Base-by-base conservation (phyloP, 1,140 invertebrate genomes). In the Druon quercuslanigerum region DNA sequence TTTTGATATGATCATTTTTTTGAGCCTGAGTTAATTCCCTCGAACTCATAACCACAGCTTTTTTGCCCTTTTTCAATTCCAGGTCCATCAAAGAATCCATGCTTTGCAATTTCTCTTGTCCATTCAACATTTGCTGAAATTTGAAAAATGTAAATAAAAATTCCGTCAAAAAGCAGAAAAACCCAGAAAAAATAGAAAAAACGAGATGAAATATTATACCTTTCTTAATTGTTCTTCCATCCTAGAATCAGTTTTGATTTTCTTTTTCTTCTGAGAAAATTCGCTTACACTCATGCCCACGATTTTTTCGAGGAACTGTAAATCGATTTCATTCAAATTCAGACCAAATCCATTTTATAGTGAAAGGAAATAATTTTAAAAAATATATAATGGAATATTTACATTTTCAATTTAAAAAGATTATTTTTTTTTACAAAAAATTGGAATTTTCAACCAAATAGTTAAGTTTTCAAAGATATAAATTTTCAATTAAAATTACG, bases 11-110 rank as follows among this genome's bases (percentile, higher is more conserved):
- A 25, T 54, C 17, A 17, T 78, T 50, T 74, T 84, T 90, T 60
- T 88, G 74, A 72, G 85, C 52, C 14, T 78, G 71, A 40, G 81
- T 80, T n/a, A 89, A 73, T 17, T 87, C 74, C 5, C 19, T 73
- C 1, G 85, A 88, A 76, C 83, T 84, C 14, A 85, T 72, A 11
- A 90, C 78, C 20, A 74, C 25, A 8, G 87, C 72, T 51, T 86
- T 87, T 57, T 84, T 74, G 54, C 77, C 71, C 17, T 73, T 73
- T 16, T 40, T 60, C 6, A 90, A 82, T 79, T 90, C 83, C n/a
- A 91, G 54, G 81, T 89, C 83, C 51, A 90, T 76, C 0, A 90
- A 77, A n/a, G 78, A 86, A 79, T 91, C 83, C 50, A 90, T 50
- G 52, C 81, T 54, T 71, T 73, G 76, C 14, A 91, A 74, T 56